These are phyloP conservation scores for Pogonognathellus flavescens DNA, from an alignment of 1,140 invertebrate species.

Conservation along the genomic window DNA sequence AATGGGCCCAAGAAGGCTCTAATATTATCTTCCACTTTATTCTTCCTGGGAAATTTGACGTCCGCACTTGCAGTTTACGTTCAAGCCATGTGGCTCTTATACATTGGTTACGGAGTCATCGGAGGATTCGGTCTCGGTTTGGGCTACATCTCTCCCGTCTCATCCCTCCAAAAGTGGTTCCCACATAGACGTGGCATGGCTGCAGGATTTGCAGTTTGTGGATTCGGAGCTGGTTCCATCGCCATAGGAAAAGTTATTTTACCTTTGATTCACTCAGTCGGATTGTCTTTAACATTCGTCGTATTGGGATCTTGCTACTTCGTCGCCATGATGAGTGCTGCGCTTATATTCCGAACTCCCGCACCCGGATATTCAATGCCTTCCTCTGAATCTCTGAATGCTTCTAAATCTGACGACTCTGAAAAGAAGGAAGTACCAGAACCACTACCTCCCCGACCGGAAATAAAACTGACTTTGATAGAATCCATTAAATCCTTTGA, in stretches of 20 bases:
- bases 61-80: slow-evolving; percentile 59
- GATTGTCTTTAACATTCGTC: slow-evolving; percentile 62
- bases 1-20: slow-evolving; percentile 52
- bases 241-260: slow-evolving; percentile 59
- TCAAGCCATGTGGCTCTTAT: slow-evolving; percentile 61
- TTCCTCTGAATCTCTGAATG: background rate
- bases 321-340: slow-evolving; percentile 29
- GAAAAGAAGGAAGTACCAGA: background rate
- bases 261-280: slow-evolving; percentile 51
- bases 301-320: slow-evolving; percentile 59
- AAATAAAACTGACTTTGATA: slow-evolving; percentile 55
- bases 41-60: slow-evolving; percentile 57
- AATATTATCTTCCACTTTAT: slow-evolving; percentile 50
- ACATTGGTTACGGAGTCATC: slow-evolving; percentile 61
- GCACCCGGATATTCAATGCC: background rate
- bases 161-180: slow-evolving; percentile 65
- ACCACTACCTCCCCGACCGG: background rate
- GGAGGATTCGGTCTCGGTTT: slow-evolving; percentile 60
- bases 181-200: slow-evolving; percentile 63
- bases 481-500: slow-evolving; percentile 57
- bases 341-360: background rate
- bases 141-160: slow-evolving; percentile 63
- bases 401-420: background rate
- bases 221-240: slow-evolving; percentile 64
- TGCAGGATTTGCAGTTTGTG: slow-evolving; percentile 63